Percentiles rank a stretch among this genome's conserved stretches.
These are phyloP conservation scores for Calliopum simillimum DNA, from an alignment of 2,888 invertebrate genomes.

Conservation along the genomic window DNA sequence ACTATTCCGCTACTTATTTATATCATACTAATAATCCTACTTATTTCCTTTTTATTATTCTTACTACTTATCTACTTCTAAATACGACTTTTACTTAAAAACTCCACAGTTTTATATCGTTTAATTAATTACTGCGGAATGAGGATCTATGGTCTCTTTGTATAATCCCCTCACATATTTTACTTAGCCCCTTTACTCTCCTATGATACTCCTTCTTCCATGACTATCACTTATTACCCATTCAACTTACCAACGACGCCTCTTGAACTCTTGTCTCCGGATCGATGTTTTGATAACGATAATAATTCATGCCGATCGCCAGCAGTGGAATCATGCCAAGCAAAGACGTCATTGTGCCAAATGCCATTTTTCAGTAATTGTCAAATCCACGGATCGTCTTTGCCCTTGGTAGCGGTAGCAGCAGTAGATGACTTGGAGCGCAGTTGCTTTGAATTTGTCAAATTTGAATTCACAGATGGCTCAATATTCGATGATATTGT, in stretches of 20 bases:
- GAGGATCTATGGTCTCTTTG: no score
- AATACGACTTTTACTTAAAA: no score
- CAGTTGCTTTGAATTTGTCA: slow-evolving; percentile 45
- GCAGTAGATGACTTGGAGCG: no score
- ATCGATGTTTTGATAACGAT: slow-evolving; percentile 83
- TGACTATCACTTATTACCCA: background rate
- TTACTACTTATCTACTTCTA: no score
- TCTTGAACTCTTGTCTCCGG: slow-evolving; percentile 84
- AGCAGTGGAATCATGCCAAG: slow-evolving; percentile 83
- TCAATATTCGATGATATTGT: slow-evolving; percentile 51
- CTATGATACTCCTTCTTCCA: background rate
- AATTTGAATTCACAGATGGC: slow-evolving; percentile 42
- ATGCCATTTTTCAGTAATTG: slow-evolving; percentile 69
- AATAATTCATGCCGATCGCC: slow-evolving; percentile 83
- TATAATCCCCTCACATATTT: no score
- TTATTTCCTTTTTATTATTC: no score
- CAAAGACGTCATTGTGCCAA: slow-evolving; percentile 75
- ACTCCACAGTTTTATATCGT: no score
- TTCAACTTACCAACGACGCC: slow-evolving; percentile 74
- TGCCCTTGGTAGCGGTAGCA: slow-evolving; percentile 39
- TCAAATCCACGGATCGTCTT: slow-evolving; percentile 77
- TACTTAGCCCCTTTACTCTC: background rate
- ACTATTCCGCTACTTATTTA: no score
- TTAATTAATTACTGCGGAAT: no score
- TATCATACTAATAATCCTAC: no score